A percentile compares a stretch with the other conserved stretches of the same genome.
Evolutionary conservation across 2,888 invertebrate genomes (phyloP).

Genomic region (Cyclophora punctaria): DNA sequence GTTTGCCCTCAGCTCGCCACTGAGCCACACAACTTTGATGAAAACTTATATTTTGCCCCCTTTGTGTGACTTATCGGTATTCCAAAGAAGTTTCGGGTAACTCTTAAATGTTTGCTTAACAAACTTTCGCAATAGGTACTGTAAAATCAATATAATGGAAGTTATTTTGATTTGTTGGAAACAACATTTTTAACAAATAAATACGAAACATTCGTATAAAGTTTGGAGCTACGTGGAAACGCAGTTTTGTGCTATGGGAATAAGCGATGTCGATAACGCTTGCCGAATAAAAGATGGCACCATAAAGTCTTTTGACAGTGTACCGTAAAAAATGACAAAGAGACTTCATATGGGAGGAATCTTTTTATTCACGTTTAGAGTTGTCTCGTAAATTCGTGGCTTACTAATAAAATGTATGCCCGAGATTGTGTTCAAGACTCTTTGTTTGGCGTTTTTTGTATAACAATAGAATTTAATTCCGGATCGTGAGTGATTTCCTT

Average conservation of each 20-base stretch:
- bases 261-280: conserved; percentile 22
- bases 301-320: conserved; percentile 63
- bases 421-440: conserved; percentile 40
- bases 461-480: conserved; percentile 41
- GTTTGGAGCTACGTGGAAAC: no score
- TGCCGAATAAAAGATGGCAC: conserved; percentile 43
- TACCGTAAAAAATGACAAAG: conserved; percentile 65
- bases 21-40: conserved; percentile 48
- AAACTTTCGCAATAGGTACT: conserved; percentile 13
- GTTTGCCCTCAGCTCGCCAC: conserved; percentile 54
- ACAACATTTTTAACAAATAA: no score
- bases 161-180: no score
- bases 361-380: conserved; percentile 59
- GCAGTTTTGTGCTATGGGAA: conserved; percentile 13
- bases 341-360: conserved; percentile 56
- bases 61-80: conserved; percentile 42
- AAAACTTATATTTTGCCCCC: conserved; percentile 47
- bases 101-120: conserved; percentile 23
- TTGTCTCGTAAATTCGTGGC: conserved; percentile 52
- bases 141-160: no score
- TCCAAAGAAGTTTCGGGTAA: conserved; percentile 29
- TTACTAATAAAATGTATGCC: conserved; percentile 56
- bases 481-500: conserved; percentile 28
- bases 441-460: conserved; percentile 33
- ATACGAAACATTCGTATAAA: no score